Percentiles rank a stretch among this genome's conserved stretches.
Evolutionary conservation across 1,140 invertebrate genomes (phyloP).

Genomic region (Aphidius ervi): DNA sequence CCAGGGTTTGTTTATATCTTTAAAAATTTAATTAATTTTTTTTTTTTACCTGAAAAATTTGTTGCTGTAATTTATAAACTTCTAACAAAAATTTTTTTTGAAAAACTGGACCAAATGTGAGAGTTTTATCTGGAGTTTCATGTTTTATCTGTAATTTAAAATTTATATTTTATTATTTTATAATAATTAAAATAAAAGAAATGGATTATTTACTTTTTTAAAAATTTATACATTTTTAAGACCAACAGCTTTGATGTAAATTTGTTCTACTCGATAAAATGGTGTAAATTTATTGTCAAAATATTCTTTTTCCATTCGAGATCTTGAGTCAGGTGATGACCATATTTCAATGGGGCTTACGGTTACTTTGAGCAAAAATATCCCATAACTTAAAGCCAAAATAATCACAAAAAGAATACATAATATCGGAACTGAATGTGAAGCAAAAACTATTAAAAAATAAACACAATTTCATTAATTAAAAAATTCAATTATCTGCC

Average conservation of each 20-base stretch:
- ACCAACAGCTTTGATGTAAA: constrained; percentile 64
- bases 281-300: constrained; percentile 80
- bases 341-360: constrained; percentile 87
- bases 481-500: not conserved
- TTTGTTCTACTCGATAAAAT: constrained; percentile 88
- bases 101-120: constrained; percentile 64
- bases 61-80: constrained; percentile 62
- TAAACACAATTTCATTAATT: constrained; percentile 13
- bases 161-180: not conserved
- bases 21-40: constrained; percentile 3
- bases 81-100: constrained; percentile 64
- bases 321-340: constrained; percentile 72
- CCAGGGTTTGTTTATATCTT: constrained; percentile 7
- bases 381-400: constrained; percentile 61
- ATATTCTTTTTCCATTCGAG: constrained; percentile 76
- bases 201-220: constrained; percentile 10
- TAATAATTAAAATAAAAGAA: not conserved
- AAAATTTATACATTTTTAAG: constrained; percentile 43
- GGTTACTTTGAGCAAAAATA: constrained; percentile 63
- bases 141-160: constrained; percentile 26
- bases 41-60: constrained; percentile 52
- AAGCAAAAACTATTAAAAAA: constrained; percentile 57
- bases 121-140: constrained; percentile 32
- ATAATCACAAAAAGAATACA: constrained; percentile 57
- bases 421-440: constrained; percentile 60